phyloP scores from a whole-genome alignment of 30 jellyfish, hydroid and myxozoan genomes.

The Rhopilema esculentum region DNA sequence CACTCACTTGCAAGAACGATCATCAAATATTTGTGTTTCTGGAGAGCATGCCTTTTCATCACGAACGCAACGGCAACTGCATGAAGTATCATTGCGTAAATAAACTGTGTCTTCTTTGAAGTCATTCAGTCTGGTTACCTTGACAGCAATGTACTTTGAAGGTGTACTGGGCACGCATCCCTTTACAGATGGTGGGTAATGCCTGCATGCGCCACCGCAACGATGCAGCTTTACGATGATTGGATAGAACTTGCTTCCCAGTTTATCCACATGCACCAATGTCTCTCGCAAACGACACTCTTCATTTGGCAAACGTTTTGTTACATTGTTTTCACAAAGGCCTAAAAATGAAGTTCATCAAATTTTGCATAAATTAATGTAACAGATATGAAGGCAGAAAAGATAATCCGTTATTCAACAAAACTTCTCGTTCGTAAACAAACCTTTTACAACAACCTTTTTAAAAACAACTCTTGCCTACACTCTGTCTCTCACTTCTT shows the following conservation, averaged over 20 bases:
- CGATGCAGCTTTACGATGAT: slow-evolving; percentile 61
- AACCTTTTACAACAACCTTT: not conserved
- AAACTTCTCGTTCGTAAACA: not conserved
- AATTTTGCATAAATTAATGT: not conserved
- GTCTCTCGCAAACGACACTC: slow-evolving; percentile 48
- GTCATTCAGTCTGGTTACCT: slow-evolving; percentile 9
- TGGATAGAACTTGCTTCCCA: slow-evolving; percentile 36
- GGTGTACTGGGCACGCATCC: slow-evolving; percentile 26
- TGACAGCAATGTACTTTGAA: slow-evolving; percentile 28
- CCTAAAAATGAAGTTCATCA: not conserved
- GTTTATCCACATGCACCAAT: slow-evolving; percentile 36
- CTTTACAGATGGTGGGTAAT: slow-evolving; percentile 32
- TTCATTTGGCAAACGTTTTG: slow-evolving; percentile 22
- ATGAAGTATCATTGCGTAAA: slow-evolving; percentile 57
- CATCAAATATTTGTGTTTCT: slow-evolving; percentile 35
- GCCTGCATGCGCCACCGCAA: slow-evolving; percentile 54
- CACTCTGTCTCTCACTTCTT: not conserved
- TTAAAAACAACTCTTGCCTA: not conserved
- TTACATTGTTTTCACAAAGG: slow-evolving; percentile 8
- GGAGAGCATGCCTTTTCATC: slow-evolving; percentile 35
- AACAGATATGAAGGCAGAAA: not conserved
- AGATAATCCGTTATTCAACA: not conserved
- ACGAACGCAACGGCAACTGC: slow-evolving; percentile 50
- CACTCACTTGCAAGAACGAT: slow-evolving; percentile 45
- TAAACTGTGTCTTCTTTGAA: not conserved